Evolutionary conservation across 2,797 vertebrate species (phyloP), one percentile per base, ranked within the genome.

Genomic region (Columba guinea): DNA sequence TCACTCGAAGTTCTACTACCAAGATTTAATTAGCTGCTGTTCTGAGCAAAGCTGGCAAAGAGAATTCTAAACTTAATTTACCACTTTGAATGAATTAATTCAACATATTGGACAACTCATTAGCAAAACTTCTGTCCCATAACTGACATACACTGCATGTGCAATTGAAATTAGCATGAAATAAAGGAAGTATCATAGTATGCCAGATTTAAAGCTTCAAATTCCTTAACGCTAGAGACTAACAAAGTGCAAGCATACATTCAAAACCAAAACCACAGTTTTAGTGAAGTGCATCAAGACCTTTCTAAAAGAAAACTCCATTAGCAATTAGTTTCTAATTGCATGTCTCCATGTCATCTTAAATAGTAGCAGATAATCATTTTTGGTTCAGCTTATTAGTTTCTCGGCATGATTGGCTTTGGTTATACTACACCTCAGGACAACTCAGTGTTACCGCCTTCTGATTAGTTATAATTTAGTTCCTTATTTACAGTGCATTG

Each of bases 401-500:
- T 89, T 92, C 83, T 90, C 73, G 84, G 78, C 12, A 41, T 39
- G 52, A 91, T 49, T 75, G 18, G 52, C 68, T 97, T 80, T 82
- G 41, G 48, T 91, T 94, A 91, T 85, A 84, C 71, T 87, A 55
- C 55, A 52, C 55, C 82, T 76, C 48, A 84, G 93, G 63, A 75
- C 86, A 97, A 92, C 64, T 94, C 91, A 94, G 75, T 87, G 87
- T 84, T 73, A 83, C 74, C 69, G 89, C 81, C 90, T 89, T 91
- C 62, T 84, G 70, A 56, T 28, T 80, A 71, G 13, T 65, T 91
- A 83, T 89, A 95, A 94, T 96, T 96, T 87, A 95, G 59, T 83
- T 92, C 81, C 90, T 96, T 96, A 96, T 97, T 96, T 93, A 94
- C 46, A 90, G 56, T n/a, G 79, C 78, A 60, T 89, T 91, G 19